Base-by-base conservation (phyloP, 2,888 invertebrate species). In the Coleophora flavipennella region DNA sequence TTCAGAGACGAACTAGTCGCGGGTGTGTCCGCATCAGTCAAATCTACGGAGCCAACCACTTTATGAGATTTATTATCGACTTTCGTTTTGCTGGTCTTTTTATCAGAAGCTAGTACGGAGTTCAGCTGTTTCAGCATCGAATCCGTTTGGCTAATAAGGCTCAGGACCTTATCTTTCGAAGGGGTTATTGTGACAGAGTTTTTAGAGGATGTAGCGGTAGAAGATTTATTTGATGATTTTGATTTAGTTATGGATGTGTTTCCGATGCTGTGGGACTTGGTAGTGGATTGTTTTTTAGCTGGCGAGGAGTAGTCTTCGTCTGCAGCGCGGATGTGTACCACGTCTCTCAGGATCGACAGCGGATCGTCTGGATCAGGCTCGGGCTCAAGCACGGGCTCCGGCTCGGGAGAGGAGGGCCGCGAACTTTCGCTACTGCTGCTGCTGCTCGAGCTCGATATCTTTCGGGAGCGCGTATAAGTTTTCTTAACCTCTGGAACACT, bases 311-410 rank as follows among this genome's bases (percentile, higher is more conserved):
- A 25, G 26, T 20, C 29, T 33, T 40, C 46, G 31, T 45, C 49
- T 8, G 55, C 53, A 2, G 78, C 77, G 33, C 63, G 68, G 35
- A 80, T 80, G 36, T 73, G 77, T 0, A 79, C 61, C 1, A 77
- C 75, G 45, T 79, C 62, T 41, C 62, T 63, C 8, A 79, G 45
- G 3, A 78, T 66, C 0, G 66, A 62, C 1, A 75, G 60, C 7
- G 73, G 69, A 41, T 73, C 64, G 10, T 38, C 36, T 12, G 12
- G 20, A 6, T 20, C 20, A 20, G 3, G 20, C 20, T 11, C 8
- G 4, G 29, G 29, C n/a, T 51, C 41, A 14, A 62, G 55, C n/a
- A n/a, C n/a, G n/a, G n/a, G n/a, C n/a, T 11, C 8, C 29, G 29
- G 29, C n/a, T 51, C 41, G 14, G 63, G 55, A 41, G 56, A 51